Percentiles rank a stretch among this genome's conserved stretches.
Evolutionary conservation across 2,888 invertebrate species (phyloP).

Genomic region (Cephonodes hylas): DNA sequence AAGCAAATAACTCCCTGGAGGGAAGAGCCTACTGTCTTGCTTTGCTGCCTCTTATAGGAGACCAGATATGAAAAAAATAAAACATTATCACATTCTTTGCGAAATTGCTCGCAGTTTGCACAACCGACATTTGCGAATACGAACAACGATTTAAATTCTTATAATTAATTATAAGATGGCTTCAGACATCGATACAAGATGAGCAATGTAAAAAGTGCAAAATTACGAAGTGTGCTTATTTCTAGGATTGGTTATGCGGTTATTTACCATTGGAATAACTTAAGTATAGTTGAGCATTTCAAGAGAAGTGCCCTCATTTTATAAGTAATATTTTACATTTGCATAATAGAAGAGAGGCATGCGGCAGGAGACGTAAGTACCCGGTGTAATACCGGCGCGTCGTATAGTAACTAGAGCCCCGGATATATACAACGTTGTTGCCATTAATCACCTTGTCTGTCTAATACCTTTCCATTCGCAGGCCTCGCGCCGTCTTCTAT

Average conservation of each 20-base stretch:
- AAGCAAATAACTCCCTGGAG: slow-evolving; percentile 80
- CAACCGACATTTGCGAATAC: background rate
- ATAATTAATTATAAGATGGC: background rate
- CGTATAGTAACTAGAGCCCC: slow-evolving; percentile 48
- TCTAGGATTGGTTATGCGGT: slow-evolving; percentile 5
- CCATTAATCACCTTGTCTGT: slow-evolving; percentile 77
- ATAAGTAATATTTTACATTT: slow-evolving; percentile 66
- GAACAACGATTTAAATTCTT: background rate
- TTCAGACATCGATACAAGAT: no score
- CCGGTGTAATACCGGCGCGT: slow-evolving; percentile 39
- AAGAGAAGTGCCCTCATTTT: slow-evolving; percentile 59
- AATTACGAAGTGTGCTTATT: background rate
- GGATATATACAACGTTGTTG: slow-evolving; percentile 57
- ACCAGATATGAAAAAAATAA: slow-evolving; percentile 68
- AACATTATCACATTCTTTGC: slow-evolving; percentile 52
- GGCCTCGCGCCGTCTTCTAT: slow-evolving; percentile 65
- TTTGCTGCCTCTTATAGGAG: slow-evolving; percentile 62
- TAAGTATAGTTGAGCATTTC: slow-evolving; percentile 63
- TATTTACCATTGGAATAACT: slow-evolving; percentile 49
- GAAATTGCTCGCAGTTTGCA: slow-evolving; percentile 37
- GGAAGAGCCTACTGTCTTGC: slow-evolving; percentile 78
- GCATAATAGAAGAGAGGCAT: slow-evolving; percentile 55
- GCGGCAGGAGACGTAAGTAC: slow-evolving; percentile 43
- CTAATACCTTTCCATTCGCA: slow-evolving; percentile 76
- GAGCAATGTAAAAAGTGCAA: no score